Conservation (phyloP, 2,797 vertebrate genomes). For the Odontamblyopus lacepedii region DNA sequence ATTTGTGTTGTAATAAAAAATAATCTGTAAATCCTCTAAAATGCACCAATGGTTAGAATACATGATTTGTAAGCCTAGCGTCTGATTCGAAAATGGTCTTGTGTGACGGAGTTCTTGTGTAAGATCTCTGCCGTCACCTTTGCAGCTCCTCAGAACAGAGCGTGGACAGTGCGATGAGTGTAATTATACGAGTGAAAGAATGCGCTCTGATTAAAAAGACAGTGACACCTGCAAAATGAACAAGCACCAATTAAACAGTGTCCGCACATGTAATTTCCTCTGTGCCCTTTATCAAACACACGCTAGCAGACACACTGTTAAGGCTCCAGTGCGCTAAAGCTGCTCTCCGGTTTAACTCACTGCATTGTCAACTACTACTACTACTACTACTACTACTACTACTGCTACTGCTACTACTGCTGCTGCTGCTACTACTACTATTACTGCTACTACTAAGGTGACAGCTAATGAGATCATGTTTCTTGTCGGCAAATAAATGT, state of each 20-base stretch:
- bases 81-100: too few species aligned
- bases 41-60: not conserved
- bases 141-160: not conserved
- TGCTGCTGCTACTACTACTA: not conserved
- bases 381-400: too few species aligned
- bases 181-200: not conserved
- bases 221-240: conserved; percentile 14
- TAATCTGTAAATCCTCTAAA: not conserved
- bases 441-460: too few species aligned
- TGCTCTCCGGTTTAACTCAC: not conserved
- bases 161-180: not conserved
- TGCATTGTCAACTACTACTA: not conserved
- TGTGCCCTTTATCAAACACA: conserved; percentile 7
- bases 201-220: conserved; percentile 8
- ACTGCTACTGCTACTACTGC: too few species aligned
- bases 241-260: conserved; percentile 8
- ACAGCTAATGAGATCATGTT: too few species aligned
- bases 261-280: conserved; percentile 4
- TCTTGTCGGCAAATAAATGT: too few species aligned
- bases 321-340: not conserved
- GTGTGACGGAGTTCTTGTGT: not conserved
- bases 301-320: not conserved
- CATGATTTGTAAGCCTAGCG: not conserved
- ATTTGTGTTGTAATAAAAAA: not conserved
- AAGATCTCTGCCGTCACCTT: not conserved